Evolutionary conservation across 2,113 vertebrate genomes (phyloP), one percentile per base, ranked within the genome.

Genomic region (Brachyhypopomus occidentalis): DNA sequence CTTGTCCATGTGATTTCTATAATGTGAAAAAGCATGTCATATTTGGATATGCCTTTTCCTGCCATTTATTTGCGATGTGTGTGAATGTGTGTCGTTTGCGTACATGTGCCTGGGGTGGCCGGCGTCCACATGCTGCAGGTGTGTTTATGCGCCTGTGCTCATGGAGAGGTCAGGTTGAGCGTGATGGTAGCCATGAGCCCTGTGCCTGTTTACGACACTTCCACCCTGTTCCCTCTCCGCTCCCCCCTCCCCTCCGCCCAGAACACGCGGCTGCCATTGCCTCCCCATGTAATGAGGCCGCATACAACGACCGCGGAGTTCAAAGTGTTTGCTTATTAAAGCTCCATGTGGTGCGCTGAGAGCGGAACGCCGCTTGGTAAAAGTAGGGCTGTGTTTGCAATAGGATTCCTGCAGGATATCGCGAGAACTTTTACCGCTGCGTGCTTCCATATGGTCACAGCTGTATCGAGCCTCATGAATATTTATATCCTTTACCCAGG

Each of bases 271-370:
- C 48, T 78, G 81, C 72, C 67, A 78, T 74, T 84, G 52, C 75
- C 27, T 25, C 30, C 59, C 36, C 8, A 48, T n/a, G 56, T 76
- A 80, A 69, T n/a, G 48, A 70, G 62, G 5, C 66, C 52, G 4
- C 7, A 25, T 56, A 69, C 52, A 70, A 76, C 70, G 59, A 78
- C 38, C 12, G 81, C 75, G 55, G 19, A 4, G n/a, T 76, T 69
- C 71, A 75, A 72, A 79, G 4, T 17, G 25, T 56, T 83, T 55
- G 69, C 72, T 85, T 60, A 85, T 85, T 60, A 85, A 82, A 75
- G 67, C 64, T 75, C 76, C 58, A 85, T 76, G 71, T 80, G 79
- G 38, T 38, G 17, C 30, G 48, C 23, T 77, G 63, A 76, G 25
- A 12, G 12, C 73, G 25, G 22, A 34, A 55, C 20, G 25, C 72